phyloP scores from a whole-genome alignment of 2,797 vertebrate genomes.

The Pangasius sanitwongsei region DNA sequence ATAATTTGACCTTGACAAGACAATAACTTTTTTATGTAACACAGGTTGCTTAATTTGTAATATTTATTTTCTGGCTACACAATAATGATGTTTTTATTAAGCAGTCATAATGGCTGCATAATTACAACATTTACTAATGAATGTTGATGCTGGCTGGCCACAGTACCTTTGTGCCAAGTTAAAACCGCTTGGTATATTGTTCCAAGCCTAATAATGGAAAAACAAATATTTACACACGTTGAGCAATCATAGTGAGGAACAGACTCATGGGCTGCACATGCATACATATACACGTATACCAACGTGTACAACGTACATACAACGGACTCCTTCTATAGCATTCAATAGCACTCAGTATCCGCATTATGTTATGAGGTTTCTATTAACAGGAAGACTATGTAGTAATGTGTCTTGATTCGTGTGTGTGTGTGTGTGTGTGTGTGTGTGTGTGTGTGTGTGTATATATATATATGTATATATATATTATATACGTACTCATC shows the following conservation, averaged over 20 bases:
- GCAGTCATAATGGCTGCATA: background rate
- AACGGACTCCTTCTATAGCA: background rate
- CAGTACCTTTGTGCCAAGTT: background rate
- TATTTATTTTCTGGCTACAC: background rate
- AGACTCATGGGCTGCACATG: background rate
- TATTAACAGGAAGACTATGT: background rate
- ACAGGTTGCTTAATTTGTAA: background rate
- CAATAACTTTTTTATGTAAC: background rate
- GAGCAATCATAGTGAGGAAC: conserved; percentile 3
- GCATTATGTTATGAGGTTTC: background rate
- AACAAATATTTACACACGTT: background rate
- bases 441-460: too few relatives aligned
- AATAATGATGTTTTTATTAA: conserved; percentile 19
- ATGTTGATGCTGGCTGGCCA: conserved; percentile 5
- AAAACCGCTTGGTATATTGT: background rate
- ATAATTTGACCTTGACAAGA: background rate
- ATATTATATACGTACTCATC: background rate
- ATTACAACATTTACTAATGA: conserved; percentile 21
- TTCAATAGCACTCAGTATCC: background rate
- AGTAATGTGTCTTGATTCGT: background rate
- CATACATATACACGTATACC: background rate
- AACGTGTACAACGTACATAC: background rate
- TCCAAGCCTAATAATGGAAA: conserved; percentile 10
- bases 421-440: background rate
- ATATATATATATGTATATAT: too few relatives aligned